Evolutionary conservation across 2,888 invertebrate species (phyloP).

Genomic region (Tetramorium bicarinatum): DNA sequence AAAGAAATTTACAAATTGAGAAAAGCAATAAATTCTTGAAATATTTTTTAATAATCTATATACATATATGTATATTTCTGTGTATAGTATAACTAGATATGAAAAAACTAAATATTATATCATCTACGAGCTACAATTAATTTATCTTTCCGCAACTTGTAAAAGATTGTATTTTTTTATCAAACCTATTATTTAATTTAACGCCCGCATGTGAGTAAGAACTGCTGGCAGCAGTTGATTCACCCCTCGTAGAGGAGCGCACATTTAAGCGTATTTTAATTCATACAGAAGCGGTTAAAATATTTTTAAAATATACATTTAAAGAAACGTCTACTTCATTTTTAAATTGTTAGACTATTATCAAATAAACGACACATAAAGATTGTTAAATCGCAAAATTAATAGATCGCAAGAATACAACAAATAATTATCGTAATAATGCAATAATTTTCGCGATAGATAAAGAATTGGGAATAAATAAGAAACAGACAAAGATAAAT

Average conservation of each 20-base stretch:
- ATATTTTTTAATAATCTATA: not conserved
- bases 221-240: not conserved
- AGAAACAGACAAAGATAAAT: not conserved
- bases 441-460: not conserved
- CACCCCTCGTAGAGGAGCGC: not conserved
- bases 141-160: not conserved
- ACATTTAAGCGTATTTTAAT: not conserved
- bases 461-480: not conserved
- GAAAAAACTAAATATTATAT: not conserved
- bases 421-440: not conserved
- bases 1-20: not conserved
- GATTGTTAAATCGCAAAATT: not conserved
- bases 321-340: not conserved
- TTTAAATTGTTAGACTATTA: not conserved
- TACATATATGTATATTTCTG: not conserved
- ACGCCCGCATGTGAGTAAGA: not conserved
- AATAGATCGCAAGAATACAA: not conserved
- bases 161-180: constrained; percentile 9
- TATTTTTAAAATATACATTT: not conserved
- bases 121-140: too few relatives aligned
- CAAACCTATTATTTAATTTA: not conserved
- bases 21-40: not conserved
- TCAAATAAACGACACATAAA: not conserved
- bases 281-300: not conserved
- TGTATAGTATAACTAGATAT: not conserved